Evolutionary conservation across 2,797 vertebrate genomes (phyloP), one percentile per base, ranked within the genome.

Genomic region (Chaenodraco wilsoni): DNA sequence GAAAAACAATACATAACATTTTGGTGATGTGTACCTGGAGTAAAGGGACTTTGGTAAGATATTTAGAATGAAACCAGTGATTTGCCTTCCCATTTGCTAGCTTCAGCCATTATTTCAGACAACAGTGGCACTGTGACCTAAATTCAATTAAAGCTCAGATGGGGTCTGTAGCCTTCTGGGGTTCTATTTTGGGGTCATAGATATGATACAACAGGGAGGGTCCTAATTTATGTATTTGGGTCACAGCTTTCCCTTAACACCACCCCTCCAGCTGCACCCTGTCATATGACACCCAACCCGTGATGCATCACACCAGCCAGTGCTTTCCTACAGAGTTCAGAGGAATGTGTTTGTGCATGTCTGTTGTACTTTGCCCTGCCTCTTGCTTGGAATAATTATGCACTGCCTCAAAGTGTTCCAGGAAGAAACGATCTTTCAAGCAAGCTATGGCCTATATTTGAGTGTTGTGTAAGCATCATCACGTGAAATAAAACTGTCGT

Each of bases 301-400:
- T 93, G 88, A 88, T 81, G 55, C 50, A 66, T 60, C 52, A 60
- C 60, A 21, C 63, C 59, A 79, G 27, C 63, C 61, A 79, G 19
- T 37, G 54, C 78, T 84, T 79, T 87, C 69, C 81, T 81, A 54
- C 74, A 72, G 69, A 37, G 84, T 87, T 91, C 82, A 87, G 37
- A 85, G 82, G 84, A 92, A 92, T 89, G 84, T 92, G 87, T 91
- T 93, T 93, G 83, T 89, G 81, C 55, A 81, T 65, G 72, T 58
- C 80, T 72, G 46, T 74, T 87, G 85, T 91, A 90, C 87, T 87
- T 79, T 82, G 82, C 84, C 84, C 88, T 85, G 52, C 73, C 78
- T 45, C 23, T 56, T 67, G 31, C 61, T 48, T 15, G 43, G 72
- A 83, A 75, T 68, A 60, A 78, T 79, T 48, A 68, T 27, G 1